Conservation (phyloP, 2,797 vertebrate species). For the Acanthis flammea region DNA sequence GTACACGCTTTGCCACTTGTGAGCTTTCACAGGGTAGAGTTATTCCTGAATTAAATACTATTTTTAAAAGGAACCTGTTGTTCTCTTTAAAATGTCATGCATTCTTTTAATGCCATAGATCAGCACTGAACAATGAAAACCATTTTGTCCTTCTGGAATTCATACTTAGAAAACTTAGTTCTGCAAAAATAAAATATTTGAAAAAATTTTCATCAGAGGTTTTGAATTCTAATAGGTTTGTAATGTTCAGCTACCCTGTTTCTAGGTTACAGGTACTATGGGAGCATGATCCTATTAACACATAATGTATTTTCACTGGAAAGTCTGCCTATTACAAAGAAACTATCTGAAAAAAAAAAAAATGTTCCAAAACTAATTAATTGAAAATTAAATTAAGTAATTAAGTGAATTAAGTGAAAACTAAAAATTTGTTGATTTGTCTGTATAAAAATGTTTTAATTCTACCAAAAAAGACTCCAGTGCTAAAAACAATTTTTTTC, state of each 20-base stretch:
- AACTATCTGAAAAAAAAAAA: background rate
- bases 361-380: background rate
- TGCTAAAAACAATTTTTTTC: background rate
- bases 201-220: background rate
- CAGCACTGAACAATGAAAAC: slow-evolving; percentile 41
- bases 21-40: background rate
- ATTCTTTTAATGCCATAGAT: slow-evolving; percentile 51
- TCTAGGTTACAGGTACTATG: background rate
- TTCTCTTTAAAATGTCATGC: slow-evolving; percentile 62
- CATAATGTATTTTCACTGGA: background rate
- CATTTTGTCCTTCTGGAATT: slow-evolving; percentile 11
- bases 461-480: background rate
- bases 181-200: background rate
- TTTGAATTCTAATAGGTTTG: background rate
- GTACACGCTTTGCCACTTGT: background rate
- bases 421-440: background rate
- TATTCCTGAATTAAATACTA: slow-evolving; percentile 45
- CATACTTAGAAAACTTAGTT: background rate
- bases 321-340: background rate
- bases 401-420: background rate
- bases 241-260: background rate
- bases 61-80: slow-evolving; percentile 66
- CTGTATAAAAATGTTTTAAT: background rate
- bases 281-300: background rate
- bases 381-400: background rate